Evolutionary conservation across 2,888 invertebrate genomes (phyloP), one percentile per base, ranked within the genome.

Genomic region (Caprella mutica): DNA sequence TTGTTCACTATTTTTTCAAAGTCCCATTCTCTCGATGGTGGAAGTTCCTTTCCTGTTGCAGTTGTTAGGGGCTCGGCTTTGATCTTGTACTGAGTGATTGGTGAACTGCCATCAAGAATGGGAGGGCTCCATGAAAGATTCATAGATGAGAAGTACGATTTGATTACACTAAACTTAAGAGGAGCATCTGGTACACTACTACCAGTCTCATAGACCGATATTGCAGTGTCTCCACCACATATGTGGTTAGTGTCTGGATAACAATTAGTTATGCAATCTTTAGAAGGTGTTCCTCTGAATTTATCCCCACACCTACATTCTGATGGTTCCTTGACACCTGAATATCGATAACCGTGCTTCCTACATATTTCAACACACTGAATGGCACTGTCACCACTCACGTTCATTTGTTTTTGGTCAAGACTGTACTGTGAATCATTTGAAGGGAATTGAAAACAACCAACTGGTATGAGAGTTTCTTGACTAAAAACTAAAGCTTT

Each of bases 181-280:
- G 64, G 64, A 29, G 58, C 56, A 69, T 70, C 35, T 66, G 56
- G 35, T 46, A 60, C 52, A 33, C 52, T 55, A 33, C 55, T 40
- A 17, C 71, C 71, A 24, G 72, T 71, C 17, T 67, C 67, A 61
- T 69, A 70, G 19, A 72, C 64, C 24, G 67, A 65, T 44, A 69
- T 70, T 17, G 69, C 67, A 26, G 63, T 62, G 5, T 55, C 57
- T 12, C 71, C 72, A 21, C 72, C 72, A 67, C 72, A 72, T 4
- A 63, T 52, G 56, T 67, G 67, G 9, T 63, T 24, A n/a, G 30
- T 6, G 30, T 30, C 27, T n/a, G n/a, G n/a, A 26, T 29, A 9
- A 5, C 5, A 19, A 30, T 30, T 30, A 19, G 21, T 12, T 3
- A 60, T 58, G 51, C 68, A 68, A 24, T 48, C 17, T 39, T 58